Evolutionary conservation across 2,888 invertebrate species (phyloP).

Genomic region (Orchesella flavescens): DNA sequence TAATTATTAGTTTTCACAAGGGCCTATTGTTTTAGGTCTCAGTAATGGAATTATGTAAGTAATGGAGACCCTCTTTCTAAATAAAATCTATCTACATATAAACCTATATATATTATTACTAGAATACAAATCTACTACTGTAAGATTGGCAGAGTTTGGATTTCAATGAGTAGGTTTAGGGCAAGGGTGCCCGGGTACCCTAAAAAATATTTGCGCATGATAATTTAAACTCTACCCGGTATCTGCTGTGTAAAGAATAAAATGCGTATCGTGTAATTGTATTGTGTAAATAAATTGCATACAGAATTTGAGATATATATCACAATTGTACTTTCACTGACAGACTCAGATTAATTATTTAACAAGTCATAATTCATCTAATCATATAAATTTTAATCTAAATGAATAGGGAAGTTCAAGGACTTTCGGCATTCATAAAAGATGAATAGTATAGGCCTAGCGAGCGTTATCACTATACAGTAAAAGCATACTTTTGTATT

Average conservation of each 20-base stretch:
- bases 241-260: slow-evolving; percentile 62
- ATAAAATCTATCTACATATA: slow-evolving; percentile 47
- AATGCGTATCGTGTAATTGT: slow-evolving; percentile 58
- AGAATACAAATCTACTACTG: too few species aligned
- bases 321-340: too few species aligned
- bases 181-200: slow-evolving; percentile 30
- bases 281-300: slow-evolving; percentile 63
- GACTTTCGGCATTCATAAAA: too few species aligned
- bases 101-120: slow-evolving; percentile 41
- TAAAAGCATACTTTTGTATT: too few species aligned
- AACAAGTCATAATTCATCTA: too few species aligned
- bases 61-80: slow-evolving; percentile 51
- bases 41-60: slow-evolving; percentile 50
- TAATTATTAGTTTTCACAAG: slow-evolving; percentile 65
- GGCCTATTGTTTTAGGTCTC: slow-evolving; percentile 66
- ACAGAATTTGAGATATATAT: slow-evolving; percentile 57
- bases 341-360: too few species aligned
- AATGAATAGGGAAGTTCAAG: too few species aligned
- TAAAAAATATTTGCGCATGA: slow-evolving; percentile 50
- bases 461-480: too few species aligned
- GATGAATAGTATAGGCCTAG: too few species aligned
- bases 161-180: slow-evolving; percentile 49
- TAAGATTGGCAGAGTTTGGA: slow-evolving; percentile 56
- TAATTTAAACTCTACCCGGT: slow-evolving; percentile 64
- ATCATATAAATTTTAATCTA: too few species aligned